Evolutionary conservation across 2,113 vertebrate species (phyloP).

Genomic region (Procavia capensis): DNA sequence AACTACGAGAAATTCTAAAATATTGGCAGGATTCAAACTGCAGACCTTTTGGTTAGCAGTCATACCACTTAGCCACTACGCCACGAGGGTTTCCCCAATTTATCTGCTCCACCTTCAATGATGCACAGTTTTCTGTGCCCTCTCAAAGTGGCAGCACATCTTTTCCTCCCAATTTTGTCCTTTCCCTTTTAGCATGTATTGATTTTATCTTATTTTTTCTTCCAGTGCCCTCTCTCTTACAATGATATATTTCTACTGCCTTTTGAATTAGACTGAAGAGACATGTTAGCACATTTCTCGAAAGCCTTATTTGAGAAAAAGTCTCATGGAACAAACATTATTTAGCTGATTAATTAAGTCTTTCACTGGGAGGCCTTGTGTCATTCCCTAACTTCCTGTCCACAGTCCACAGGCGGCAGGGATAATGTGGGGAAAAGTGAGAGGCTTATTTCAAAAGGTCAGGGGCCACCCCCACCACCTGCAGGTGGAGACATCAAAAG

Average conservation of each 20-base stretch:
- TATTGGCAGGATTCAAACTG: too few species aligned
- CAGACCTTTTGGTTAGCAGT: too few species aligned
- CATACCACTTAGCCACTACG: too few species aligned
- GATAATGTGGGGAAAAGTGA: neutral
- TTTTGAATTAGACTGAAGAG: constrained; percentile 20
- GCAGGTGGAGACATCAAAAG: constrained; percentile 39
- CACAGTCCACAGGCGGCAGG: neutral
- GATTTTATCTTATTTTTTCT: neutral
- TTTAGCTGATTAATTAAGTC: constrained; percentile 44
- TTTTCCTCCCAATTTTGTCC: constrained; percentile 1
- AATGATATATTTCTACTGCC: neutral
- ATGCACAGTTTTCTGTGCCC: neutral
- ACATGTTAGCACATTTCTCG: neutral
- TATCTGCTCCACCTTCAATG: neutral
- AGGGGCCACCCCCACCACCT: neutral
- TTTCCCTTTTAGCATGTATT: neutral
- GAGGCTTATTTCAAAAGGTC: constrained; percentile 50
- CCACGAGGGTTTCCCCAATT: too few species aligned
- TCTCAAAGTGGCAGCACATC: neutral
- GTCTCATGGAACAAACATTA: neutral
- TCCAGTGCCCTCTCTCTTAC: neutral
- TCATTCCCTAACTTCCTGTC: neutral
- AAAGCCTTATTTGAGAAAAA: constrained; percentile 54
- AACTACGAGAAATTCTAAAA: neutral
- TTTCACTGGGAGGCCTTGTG: constrained; percentile 54